These are phyloP conservation scores for Drosophila carrolli DNA, from an alignment of 1,140 invertebrate genomes.

Conservation along the genomic window DNA sequence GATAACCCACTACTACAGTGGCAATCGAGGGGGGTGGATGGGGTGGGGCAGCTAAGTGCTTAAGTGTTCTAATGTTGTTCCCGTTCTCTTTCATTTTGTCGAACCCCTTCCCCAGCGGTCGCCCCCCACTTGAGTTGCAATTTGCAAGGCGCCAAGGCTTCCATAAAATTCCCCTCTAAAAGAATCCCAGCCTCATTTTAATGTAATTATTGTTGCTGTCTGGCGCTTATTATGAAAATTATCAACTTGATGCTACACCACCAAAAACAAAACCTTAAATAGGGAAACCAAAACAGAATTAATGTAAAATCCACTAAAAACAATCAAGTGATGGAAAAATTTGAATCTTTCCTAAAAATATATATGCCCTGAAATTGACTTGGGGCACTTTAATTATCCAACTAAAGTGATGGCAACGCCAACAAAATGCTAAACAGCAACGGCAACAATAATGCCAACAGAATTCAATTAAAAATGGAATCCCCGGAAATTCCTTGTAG, in stretches of 20 bases:
- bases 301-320: constrained; percentile 39
- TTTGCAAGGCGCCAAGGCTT: constrained; percentile 43
- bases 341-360: constrained; percentile 12
- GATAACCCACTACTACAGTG: constrained; percentile 26
- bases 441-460: constrained; percentile 44
- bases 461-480: constrained; percentile 81
- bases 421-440: constrained; percentile 63
- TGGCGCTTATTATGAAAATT: constrained; percentile 72
- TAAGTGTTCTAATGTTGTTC: constrained; percentile 78
- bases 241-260: constrained; percentile 57
- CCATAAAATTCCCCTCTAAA: constrained; percentile 9
- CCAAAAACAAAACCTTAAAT: constrained; percentile 38
- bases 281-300: constrained; percentile 24
- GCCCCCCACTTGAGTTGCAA: constrained; percentile 41
- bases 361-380: constrained; percentile 51
- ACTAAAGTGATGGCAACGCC: constrained; percentile 46
- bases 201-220: constrained; percentile 70
- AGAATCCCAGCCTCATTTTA: constrained; percentile 45
- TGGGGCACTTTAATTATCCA: constrained; percentile 68
- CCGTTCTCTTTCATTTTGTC: constrained; percentile 40
- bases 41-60: constrained; percentile 59
- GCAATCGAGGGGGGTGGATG: constrained; percentile 12
- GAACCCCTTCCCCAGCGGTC: background rate
- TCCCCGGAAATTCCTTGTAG: constrained; percentile 80
- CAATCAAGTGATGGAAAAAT: constrained; percentile 35